Conservation (phyloP, 2,888 invertebrate species). For the Amblyjoppa proteus region DNA sequence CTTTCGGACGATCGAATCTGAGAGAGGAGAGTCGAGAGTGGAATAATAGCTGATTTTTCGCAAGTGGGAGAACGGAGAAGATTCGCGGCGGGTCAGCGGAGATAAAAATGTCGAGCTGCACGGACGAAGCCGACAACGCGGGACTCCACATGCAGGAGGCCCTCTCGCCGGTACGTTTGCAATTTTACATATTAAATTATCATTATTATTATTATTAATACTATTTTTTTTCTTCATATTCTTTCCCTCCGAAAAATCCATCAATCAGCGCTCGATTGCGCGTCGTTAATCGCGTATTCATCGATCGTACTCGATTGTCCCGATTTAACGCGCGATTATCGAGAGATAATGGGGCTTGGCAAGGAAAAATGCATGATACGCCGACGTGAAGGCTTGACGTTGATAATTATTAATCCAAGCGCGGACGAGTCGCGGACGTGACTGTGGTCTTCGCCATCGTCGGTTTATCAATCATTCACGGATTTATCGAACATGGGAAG, state of each 20-base stretch:
- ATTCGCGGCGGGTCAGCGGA: conserved; percentile 63
- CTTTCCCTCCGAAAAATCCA: conserved; percentile 17
- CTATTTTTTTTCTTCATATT: not conserved
- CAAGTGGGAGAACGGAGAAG: conserved; percentile 55
- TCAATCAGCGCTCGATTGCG: conserved; percentile 29
- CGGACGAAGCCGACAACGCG: conserved; percentile 82
- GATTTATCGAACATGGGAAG: not conserved
- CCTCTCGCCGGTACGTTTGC: conserved; percentile 83
- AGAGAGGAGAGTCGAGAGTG: conserved; percentile 17
- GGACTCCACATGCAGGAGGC: conserved; percentile 83
- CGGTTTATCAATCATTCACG: not conserved
- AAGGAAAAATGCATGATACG: not conserved
- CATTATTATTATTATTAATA: conserved; percentile 5
- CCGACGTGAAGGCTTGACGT: not conserved
- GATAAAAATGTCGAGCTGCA: conserved; percentile 83
- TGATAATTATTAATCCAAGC: conserved; percentile 1
- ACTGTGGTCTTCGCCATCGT: not conserved
- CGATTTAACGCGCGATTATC: conserved; percentile 19
- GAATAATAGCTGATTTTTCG: conserved; percentile 22
- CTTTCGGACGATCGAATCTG: not conserved
- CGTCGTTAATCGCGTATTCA: conserved; percentile 46
- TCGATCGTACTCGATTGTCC: conserved; percentile 39
- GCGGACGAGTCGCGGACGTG: not conserved
- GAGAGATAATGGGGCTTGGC: not conserved
- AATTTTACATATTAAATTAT: not conserved